Evolutionary conservation across 2,113 vertebrate genomes (phyloP).

Genomic region (Misgurnus anguillicaudatus): DNA sequence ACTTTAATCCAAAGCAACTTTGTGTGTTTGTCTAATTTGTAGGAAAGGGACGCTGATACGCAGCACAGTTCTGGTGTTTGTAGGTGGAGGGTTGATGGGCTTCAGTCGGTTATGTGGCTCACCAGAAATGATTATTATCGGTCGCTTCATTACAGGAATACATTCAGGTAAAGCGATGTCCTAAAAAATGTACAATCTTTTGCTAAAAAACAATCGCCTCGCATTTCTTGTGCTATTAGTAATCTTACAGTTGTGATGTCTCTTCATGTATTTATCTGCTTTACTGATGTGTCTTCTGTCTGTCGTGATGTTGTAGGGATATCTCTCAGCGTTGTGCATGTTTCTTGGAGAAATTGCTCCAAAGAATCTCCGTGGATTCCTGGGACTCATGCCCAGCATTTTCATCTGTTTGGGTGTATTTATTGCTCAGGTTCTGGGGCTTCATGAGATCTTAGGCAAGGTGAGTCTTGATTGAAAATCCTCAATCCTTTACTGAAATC

Average conservation of each 20-base stretch:
- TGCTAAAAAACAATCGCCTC: not conserved
- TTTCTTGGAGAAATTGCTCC: constrained; percentile 89
- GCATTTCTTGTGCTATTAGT: not conserved
- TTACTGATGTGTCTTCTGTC: not conserved
- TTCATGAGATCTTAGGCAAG: constrained; percentile 83
- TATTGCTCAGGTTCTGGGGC: constrained; percentile 83
- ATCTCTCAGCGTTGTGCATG: constrained; percentile 88
- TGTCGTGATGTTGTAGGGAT: constrained; percentile 84
- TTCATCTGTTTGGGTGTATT: constrained; percentile 91
- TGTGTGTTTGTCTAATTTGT: constrained; percentile 38
- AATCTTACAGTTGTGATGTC: not conserved
- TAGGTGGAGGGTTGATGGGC: constrained; percentile 79
- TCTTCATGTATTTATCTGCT: not conserved
- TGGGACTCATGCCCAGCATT: constrained; percentile 85
- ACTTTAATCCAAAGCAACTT: not conserved
- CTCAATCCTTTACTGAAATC: too few species aligned
- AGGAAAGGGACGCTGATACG: constrained; percentile 83
- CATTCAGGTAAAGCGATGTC: constrained; percentile 79
- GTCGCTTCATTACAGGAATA: constrained; percentile 82
- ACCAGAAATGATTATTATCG: constrained; percentile 83
- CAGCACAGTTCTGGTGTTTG: constrained; percentile 78
- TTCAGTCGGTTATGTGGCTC: constrained; percentile 74
- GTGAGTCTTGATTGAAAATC: constrained; percentile 53
- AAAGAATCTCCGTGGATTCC: constrained; percentile 83
- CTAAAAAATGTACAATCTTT: too few species aligned